A percentile compares a stretch with the other conserved stretches of the same genome.
phyloP scores from a whole-genome alignment of 2,113 vertebrate species.

The Tachysurus fulvidraco region DNA sequence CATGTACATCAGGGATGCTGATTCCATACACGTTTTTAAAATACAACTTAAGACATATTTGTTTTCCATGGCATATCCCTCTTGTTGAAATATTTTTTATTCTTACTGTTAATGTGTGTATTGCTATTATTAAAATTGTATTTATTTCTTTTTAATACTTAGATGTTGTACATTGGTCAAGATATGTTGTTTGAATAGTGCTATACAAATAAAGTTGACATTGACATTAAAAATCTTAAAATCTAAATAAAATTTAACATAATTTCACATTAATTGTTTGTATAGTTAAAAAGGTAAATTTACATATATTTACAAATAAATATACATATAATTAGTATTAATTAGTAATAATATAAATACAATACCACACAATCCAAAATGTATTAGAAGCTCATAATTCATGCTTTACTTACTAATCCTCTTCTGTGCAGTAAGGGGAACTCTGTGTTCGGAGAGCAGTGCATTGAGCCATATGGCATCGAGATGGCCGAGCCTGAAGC shows the following conservation, averaged over 20 bases:
- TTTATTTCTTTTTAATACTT: too few species aligned
- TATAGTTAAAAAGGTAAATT: neutral
- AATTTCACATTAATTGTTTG: neutral
- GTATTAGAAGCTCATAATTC: neutral
- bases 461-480: conserved; percentile 87
- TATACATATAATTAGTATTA: neutral
- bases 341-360: neutral
- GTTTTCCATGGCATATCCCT: too few species aligned
- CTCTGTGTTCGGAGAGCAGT: conserved; percentile 80
- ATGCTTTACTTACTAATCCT: conserved; percentile 66
- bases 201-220: too few species aligned
- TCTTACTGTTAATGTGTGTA: too few species aligned
- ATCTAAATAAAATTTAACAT: neutral
- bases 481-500: conserved; percentile 84
- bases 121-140: too few species aligned
- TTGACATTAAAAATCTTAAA: neutral
- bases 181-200: too few species aligned
- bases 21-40: too few species aligned
- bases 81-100: too few species aligned
- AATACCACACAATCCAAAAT: too few species aligned
- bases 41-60: too few species aligned
- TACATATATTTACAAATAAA: neutral
- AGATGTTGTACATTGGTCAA: too few species aligned
- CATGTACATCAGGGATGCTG: too few species aligned
- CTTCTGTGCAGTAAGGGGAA: conserved; percentile 62